Evolutionary conservation across 2,888 invertebrate species (phyloP), one percentile per base, ranked within the genome.

Genomic region (Pedicia rivosa): DNA sequence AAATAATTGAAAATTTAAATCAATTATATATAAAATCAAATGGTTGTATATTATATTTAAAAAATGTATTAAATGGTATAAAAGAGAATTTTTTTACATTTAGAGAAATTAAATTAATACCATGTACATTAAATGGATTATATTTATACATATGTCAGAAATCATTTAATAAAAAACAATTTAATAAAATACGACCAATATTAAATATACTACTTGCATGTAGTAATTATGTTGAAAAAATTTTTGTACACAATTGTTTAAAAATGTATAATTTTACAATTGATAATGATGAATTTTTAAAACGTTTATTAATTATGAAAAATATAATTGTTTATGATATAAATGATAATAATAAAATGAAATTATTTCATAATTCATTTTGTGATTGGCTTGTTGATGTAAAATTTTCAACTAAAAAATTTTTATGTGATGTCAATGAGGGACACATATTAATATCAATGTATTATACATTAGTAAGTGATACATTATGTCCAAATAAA

Each of bases 371-470:
- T 60, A 87, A 88, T 55, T 91, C 90, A 42, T 94, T 94, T 59
- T 83, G 90, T 16, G 82, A 84, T 54, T 95, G 95, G 95, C 63
- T 95, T 46, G 64, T 87, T 37, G 95, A 95, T 57, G 92, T 95
- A n/a, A 95, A 95, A 60, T 92, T 95, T 54, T 92, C 94, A 58
- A 95, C 94, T 2, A 81, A 90, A 47, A 83, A 90, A 48, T 95
- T 90, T 60, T 67, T 94, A 44, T 94, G 90, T 57, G 78, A 79
- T 46, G 77, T 83, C 7, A 68, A 74, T 35, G 84, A 87, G 48
- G 94, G 94, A 0, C 92, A 94, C 57, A 81, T 81, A 8, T 82
- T 84, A 57, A 67, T 90, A 27, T 81, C 84, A 14, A 81, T 90
- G 75, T 76, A 78, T 52, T 81, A 86, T 64, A 71, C 79, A 35